phyloP scores from a whole-genome alignment of 2,113 vertebrate species.

The Turdus rufiventris region DNA sequence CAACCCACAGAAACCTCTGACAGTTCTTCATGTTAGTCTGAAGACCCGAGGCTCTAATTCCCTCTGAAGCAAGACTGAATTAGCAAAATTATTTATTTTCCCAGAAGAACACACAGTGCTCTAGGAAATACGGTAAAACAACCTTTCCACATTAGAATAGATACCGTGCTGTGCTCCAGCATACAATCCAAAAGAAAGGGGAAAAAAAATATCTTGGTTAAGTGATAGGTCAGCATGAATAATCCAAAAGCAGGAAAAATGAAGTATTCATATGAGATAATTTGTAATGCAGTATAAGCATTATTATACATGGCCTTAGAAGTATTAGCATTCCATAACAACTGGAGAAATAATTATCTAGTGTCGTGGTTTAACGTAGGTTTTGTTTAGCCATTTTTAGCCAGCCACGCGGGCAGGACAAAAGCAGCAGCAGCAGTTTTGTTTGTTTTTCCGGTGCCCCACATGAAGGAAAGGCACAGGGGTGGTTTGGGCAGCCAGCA shows the following conservation, averaged over 20 bases:
- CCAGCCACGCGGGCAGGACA: too few relatives aligned
- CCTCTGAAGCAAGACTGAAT: neutral
- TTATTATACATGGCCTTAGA: neutral
- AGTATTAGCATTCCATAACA: neutral
- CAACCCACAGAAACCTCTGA: neutral
- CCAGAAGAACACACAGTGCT: neutral
- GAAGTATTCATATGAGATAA: neutral
- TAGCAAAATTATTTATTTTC: neutral
- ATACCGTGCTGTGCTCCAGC: neutral
- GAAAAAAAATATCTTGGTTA: neutral
- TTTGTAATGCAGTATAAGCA: neutral
- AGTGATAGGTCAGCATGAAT: neutral
- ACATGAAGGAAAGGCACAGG: too few relatives aligned
- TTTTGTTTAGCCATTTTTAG: too few relatives aligned
- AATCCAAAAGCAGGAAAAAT: neutral
- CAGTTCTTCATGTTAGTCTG: neutral
- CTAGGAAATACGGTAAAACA: neutral
- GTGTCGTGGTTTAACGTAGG: too few relatives aligned
- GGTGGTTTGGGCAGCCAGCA: too few relatives aligned
- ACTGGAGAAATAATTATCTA: neutral
- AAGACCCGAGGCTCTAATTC: neutral
- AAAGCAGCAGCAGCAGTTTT: too few relatives aligned
- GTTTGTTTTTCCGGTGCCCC: too few relatives aligned
- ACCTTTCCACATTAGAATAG: neutral
- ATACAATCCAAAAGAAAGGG: neutral